A percentile compares a stretch with the other conserved stretches of the same genome.
phyloP scores from a whole-genome alignment of 2,888 invertebrate species.

The Heliconius ismenius region DNA sequence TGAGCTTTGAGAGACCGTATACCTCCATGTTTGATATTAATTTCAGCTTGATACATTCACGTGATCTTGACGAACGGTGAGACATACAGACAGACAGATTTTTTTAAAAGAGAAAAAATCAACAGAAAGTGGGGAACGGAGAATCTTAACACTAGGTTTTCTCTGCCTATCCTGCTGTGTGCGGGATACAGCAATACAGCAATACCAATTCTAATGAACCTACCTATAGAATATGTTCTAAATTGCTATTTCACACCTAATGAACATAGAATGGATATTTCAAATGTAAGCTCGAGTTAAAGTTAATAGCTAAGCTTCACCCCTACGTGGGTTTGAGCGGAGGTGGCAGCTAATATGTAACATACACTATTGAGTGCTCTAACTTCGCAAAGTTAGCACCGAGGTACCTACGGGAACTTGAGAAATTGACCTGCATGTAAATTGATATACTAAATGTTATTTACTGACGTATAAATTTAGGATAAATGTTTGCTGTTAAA shows the following conservation, averaged over 20 bases:
- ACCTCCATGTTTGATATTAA: too few relatives aligned
- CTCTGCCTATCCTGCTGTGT: too few relatives aligned
- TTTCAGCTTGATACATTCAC: too few relatives aligned
- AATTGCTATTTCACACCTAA: not conserved
- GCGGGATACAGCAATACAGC: too few relatives aligned
- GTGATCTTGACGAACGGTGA: too few relatives aligned
- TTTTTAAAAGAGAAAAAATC: too few relatives aligned
- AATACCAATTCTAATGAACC: not conserved
- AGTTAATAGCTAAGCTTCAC: slow-evolving; percentile 5
- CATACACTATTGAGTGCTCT: slow-evolving; percentile 18
- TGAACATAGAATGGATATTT: not conserved
- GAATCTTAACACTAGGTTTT: too few relatives aligned
- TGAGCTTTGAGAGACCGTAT: too few relatives aligned
- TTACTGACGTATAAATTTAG: slow-evolving; percentile 9
- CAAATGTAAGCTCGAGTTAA: not conserved
- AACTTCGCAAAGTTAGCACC: slow-evolving; percentile 8
- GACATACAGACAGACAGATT: too few relatives aligned
- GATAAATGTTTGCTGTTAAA: not conserved
- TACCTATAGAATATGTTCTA: not conserved
- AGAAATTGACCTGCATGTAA: slow-evolving; percentile 24
- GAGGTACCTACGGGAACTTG: not conserved
- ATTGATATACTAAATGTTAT: slow-evolving; percentile 10
- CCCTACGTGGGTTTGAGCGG: slow-evolving; percentile 3
- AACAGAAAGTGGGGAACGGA: too few relatives aligned
- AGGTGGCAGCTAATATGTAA: slow-evolving; percentile 22